Conservation (phyloP, 2,113 vertebrate genomes). For the Indicator indicator region DNA sequence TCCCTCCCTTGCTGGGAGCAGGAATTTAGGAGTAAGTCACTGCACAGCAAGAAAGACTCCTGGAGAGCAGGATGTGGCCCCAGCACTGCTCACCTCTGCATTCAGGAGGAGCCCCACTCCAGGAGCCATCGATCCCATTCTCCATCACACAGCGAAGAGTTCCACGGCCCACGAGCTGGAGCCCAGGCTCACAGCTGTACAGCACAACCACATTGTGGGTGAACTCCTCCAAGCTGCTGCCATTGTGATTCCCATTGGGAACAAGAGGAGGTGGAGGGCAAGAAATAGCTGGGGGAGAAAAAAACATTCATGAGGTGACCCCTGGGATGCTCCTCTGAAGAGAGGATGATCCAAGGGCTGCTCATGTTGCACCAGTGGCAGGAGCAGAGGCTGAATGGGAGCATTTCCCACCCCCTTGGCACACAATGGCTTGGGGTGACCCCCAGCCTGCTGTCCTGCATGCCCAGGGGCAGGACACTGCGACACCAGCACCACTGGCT, state of each 20-base stretch:
- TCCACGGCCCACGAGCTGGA: conserved; percentile 32
- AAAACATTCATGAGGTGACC: not conserved
- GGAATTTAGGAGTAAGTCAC: not conserved
- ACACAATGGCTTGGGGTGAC: fast-evolving
- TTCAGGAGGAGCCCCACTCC: conserved; percentile 40
- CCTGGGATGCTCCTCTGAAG: not conserved
- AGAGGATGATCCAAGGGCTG: not conserved
- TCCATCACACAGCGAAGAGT: conserved; percentile 19
- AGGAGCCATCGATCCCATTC: not conserved
- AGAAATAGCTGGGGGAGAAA: not conserved
- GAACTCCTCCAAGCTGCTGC: not conserved
- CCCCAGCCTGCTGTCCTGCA: not conserved
- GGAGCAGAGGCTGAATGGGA: not conserved
- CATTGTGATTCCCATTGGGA: not conserved
- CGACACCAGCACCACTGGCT: fast-evolving
- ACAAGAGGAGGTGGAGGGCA: conserved; percentile 57
- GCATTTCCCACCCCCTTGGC: not conserved
- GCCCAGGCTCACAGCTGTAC: conserved; percentile 52
- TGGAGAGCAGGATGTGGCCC: fast-evolving
- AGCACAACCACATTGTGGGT: not conserved
- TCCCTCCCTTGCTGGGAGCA: not conserved
- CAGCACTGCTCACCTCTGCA: conserved; percentile 51
- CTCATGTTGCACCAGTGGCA: fast-evolving
- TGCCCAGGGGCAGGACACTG: no score
- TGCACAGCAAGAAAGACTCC: not conserved